Conservation (phyloP, 2,888 invertebrate genomes). For the Dynastes maya region DNA sequence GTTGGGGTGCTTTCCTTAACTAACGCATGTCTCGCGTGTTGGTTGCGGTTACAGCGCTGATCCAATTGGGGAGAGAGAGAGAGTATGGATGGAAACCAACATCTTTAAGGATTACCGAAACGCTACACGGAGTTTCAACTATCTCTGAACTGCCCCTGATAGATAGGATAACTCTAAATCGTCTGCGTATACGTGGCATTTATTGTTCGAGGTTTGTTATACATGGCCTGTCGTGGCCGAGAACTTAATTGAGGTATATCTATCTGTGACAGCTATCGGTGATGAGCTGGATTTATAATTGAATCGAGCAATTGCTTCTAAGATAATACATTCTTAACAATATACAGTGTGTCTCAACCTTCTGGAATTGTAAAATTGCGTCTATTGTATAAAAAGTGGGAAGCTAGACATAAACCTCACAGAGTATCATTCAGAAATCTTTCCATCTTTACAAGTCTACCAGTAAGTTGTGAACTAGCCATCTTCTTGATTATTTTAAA, state of each 20-base stretch:
- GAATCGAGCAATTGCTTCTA: background rate
- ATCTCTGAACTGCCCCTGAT: slow-evolving; percentile 62
- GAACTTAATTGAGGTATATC: slow-evolving; percentile 42
- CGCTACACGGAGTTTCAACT: slow-evolving; percentile 61
- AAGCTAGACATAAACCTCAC: too few species aligned
- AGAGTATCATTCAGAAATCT: too few species aligned
- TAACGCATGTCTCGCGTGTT: slow-evolving; percentile 63
- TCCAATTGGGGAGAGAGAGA: slow-evolving; percentile 59
- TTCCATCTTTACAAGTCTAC: too few species aligned
- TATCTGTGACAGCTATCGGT: slow-evolving; percentile 37
- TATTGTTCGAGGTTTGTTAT: slow-evolving; percentile 51
- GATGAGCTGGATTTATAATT: background rate
- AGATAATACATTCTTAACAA: background rate
- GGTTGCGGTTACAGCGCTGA: slow-evolving; percentile 63
- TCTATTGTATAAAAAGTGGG: too few species aligned
- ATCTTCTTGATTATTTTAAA: too few species aligned
- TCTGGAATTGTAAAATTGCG: too few species aligned
- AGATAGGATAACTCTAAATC: slow-evolving; percentile 64
- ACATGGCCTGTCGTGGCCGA: slow-evolving; percentile 23
- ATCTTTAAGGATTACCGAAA: slow-evolving; percentile 63
- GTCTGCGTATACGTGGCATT: slow-evolving; percentile 61
- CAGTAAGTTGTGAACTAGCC: too few species aligned
- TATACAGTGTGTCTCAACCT: too few species aligned
- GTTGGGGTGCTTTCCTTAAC: slow-evolving; percentile 25
- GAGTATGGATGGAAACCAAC: slow-evolving; percentile 57